Percentiles rank a stretch among this genome's conserved stretches.
Evolutionary conservation across 1,140 invertebrate genomes (phyloP).

Genomic region (Eupristina koningsbergeri): DNA sequence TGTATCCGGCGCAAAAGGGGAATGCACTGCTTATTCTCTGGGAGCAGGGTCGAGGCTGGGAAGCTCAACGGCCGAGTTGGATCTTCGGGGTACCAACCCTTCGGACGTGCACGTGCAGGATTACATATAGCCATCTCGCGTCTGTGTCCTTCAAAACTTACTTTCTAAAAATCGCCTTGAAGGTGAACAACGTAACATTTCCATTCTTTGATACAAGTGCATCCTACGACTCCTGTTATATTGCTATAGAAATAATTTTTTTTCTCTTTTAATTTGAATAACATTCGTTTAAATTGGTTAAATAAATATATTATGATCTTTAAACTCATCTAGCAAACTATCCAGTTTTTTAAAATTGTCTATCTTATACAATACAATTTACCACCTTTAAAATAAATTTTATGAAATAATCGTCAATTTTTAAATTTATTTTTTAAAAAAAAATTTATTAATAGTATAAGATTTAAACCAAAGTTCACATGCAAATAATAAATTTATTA

Average conservation of each 20-base stretch:
- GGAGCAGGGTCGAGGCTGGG: background rate
- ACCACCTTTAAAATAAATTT: no score
- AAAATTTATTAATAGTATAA: no score
- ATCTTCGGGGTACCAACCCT: slow-evolving; percentile 62
- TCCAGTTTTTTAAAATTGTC: no score
- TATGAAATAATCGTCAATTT: no score
- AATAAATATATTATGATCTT: no score
- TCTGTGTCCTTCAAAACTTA: slow-evolving; percentile 46
- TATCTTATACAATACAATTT: no score
- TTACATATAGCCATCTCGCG: slow-evolving; percentile 8
- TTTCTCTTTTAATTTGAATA: no score
- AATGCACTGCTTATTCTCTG: background rate
- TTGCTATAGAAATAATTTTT: background rate
- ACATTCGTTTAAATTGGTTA: no score
- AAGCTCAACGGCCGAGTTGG: slow-evolving; percentile 28
- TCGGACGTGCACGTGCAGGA: background rate
- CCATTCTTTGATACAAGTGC: background rate
- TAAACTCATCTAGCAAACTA: no score
- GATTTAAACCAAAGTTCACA: no score
- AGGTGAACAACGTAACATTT: slow-evolving; percentile 17
- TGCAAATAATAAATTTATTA: no score
- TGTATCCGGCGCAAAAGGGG: background rate
- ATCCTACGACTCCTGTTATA: background rate
- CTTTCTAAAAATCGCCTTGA: slow-evolving; percentile 48
- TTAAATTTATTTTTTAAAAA: no score